Base-by-base conservation (phyloP, 2,888 invertebrate species). In the Acleris sparsana region DNA sequence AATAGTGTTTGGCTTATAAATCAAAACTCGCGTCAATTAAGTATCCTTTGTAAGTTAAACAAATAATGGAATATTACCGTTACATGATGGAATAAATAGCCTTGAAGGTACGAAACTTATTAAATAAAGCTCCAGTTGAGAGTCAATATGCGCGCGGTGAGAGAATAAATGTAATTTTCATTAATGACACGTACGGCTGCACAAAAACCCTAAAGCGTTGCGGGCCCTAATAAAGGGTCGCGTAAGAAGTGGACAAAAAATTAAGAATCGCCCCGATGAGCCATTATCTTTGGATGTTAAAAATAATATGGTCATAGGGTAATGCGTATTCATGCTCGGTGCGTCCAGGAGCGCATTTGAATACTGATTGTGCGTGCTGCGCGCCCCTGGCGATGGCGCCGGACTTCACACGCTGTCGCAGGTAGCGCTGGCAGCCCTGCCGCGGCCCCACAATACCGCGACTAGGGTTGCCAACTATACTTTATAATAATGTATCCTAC, bases 301-400 rank as follows among this genome's bases (percentile, higher is more conserved):
- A 92, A 92, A 92, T 92, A 92, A 92, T 92, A 90, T 86, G 91
- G 91, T 89, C 90, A 89, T 92, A 89, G 92, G 89, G 92, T 88
- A 88, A 85, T 87, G 88, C 76, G 88, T 88, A 91, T 91, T 92
- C 87, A 90, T 87, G 88, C 86, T 85, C 84, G 88, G 84, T 85
- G 78, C 87, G 92, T 92, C 92, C 92, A 92, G 85, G 91, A 88
- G 91, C 86, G 90, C 81, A 90, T 90, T 89, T 88, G 89, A 92
- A 92, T 92, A 89, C 87, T 73, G 76, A 82, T 90, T 89, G 85
- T 88, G 75, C 65, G 72, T 13, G 72, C 33, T 13, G 33, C 39
- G 71, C 79, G 84, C 88, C 89, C 82, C 84, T 86, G 78, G 86
- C 80, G 82, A 88, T 85, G 78, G 86, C 80, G 82, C 88, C 86